phyloP scores from a whole-genome alignment of 2,888 invertebrate species.

The Arctia plantaginis region DNA sequence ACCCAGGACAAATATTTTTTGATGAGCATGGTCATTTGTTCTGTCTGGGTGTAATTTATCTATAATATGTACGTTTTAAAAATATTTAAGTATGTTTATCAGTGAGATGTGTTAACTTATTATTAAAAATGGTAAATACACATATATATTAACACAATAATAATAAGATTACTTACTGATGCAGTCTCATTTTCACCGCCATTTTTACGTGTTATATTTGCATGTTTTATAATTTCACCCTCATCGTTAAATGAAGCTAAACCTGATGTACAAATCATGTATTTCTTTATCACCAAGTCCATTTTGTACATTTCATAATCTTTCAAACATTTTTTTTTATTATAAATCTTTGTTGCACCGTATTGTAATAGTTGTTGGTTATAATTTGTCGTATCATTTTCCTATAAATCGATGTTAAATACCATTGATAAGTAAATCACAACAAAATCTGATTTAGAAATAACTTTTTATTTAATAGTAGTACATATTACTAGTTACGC shows the following conservation, averaged over 20 bases:
- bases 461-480: not conserved
- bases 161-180: not conserved
- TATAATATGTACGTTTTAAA: too few relatives aligned
- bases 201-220: not conserved
- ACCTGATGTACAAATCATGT: constrained; percentile 11
- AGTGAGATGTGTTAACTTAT: too few relatives aligned
- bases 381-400: not conserved
- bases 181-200: not conserved
- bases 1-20: too few relatives aligned
- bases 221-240: not conserved
- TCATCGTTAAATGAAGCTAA: not conserved
- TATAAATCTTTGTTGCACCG: not conserved
- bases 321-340: constrained; percentile 2
- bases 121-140: too few relatives aligned
- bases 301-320: not conserved
- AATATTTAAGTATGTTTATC: too few relatives aligned
- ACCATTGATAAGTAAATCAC: not conserved
- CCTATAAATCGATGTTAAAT: not conserved
- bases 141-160: too few relatives aligned
- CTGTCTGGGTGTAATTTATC: too few relatives aligned
- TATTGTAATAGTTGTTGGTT: constrained; percentile 4
- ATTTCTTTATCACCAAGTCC: not conserved
- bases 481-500: too few relatives aligned
- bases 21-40: too few relatives aligned
- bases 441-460: too few relatives aligned